Percentiles rank a stretch among this genome's conserved stretches.
These are phyloP conservation scores for Euura lappo DNA, from an alignment of 1,140 invertebrate genomes.

Conservation along the genomic window DNA sequence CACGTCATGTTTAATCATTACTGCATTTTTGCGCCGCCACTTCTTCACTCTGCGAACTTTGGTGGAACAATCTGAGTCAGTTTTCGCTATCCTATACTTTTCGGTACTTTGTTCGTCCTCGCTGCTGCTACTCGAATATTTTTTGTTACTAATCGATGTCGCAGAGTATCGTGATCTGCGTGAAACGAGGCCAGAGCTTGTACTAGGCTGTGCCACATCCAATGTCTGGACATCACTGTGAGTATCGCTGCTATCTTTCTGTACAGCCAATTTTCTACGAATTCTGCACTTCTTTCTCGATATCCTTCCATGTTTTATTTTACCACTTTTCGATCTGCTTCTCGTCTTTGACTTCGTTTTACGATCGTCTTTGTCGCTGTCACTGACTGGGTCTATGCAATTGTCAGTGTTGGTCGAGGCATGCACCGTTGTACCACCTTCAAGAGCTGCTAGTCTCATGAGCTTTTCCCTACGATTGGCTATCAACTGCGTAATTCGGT, in stretches of 20 bases:
- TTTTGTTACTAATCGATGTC: conserved; percentile 34
- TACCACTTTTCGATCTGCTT: conserved; percentile 40
- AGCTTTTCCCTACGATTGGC: conserved; percentile 52
- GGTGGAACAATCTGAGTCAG: conserved; percentile 35
- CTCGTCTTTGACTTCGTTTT: conserved; percentile 41
- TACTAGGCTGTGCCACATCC: conserved; percentile 55
- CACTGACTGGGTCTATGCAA: conserved; percentile 24
- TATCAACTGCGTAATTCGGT: conserved; percentile 53
- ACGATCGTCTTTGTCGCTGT: conserved; percentile 27
- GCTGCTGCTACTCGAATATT: conserved; percentile 39
- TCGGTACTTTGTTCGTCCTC: conserved; percentile 24
- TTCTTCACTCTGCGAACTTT: conserved; percentile 33
- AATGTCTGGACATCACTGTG: conserved; percentile 34
- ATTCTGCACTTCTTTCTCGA: conserved; percentile 30
- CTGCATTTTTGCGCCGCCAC: conserved; percentile 26
- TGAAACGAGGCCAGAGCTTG: conserved; percentile 51
- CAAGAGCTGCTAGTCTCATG: conserved; percentile 49
- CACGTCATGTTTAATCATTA: conserved; percentile 19
- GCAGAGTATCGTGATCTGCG: conserved; percentile 39
- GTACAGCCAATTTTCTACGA: conserved; percentile 40
- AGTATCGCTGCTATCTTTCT: conserved; percentile 40
- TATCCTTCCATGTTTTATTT: conserved; percentile 41
- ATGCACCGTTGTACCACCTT: conserved; percentile 30
- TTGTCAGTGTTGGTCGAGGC: conserved; percentile 21
- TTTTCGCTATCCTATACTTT: conserved; percentile 34